These are phyloP conservation scores for Polymixis flavicincta DNA, from an alignment of 2,888 invertebrate species.

Conservation along the genomic window DNA sequence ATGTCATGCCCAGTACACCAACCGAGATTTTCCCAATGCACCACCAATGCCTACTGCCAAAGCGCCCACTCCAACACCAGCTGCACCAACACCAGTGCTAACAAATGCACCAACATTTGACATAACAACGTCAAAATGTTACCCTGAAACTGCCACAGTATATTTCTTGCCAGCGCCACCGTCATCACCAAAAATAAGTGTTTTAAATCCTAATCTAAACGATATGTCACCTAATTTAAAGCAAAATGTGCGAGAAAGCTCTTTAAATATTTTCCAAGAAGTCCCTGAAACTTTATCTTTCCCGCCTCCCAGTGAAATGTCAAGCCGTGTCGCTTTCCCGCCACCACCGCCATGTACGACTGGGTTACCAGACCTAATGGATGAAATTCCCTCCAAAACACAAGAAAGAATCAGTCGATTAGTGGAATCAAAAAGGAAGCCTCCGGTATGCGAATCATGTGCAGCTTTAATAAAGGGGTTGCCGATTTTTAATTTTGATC, in stretches of 20 bases:
- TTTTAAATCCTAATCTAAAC: constrained; percentile 39
- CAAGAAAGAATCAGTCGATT: constrained; percentile 56
- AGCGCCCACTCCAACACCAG: constrained; percentile 2
- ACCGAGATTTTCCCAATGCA: neutral
- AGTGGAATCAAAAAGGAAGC: constrained; percentile 23
- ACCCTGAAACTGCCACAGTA: constrained; percentile 65
- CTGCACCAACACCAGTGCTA: constrained; percentile 1
- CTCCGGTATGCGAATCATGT: constrained; percentile 41
- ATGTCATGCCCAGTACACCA: constrained; percentile 29
- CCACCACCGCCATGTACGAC: constrained; percentile 59
- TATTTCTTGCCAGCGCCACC: constrained; percentile 69
- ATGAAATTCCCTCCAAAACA: constrained; percentile 63
- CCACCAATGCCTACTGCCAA: constrained; percentile 3
- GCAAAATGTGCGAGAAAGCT: constrained; percentile 22
- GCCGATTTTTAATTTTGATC: constrained; percentile 70
- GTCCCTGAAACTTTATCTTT: constrained; percentile 17
- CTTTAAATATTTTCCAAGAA: constrained; percentile 34
- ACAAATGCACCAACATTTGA: constrained; percentile 31
- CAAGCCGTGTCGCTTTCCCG: constrained; percentile 44
- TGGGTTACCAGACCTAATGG: constrained; percentile 68
- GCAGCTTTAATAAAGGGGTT: constrained; percentile 44
- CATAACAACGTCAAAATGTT: constrained; percentile 60
- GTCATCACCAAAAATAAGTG: constrained; percentile 63
- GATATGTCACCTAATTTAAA: constrained; percentile 23
- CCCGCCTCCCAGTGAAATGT: constrained; percentile 39